Evolutionary conservation across 2,113 vertebrate genomes (phyloP), one percentile per base, ranked within the genome.

Genomic region (Epinephelus fuscoguttatus): DNA sequence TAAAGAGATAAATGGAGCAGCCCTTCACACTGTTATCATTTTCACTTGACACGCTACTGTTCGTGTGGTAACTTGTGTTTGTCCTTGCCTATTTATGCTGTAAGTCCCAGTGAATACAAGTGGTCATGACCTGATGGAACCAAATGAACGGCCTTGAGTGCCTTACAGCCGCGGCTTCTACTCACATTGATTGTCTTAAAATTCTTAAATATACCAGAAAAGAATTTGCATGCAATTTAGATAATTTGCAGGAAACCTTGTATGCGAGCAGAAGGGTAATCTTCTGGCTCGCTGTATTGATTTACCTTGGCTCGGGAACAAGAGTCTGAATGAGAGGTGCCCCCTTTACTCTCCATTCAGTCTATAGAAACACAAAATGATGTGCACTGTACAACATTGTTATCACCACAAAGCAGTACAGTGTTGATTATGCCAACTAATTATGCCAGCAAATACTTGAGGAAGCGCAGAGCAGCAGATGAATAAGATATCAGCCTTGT

Each of bases 351-450:
- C 45, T 86, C 45, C 59, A 78, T 84, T 87, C 77, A 74, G n/a
- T 64, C 45, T 49, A 42, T 5, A 42, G 71, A 55, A 64, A 69
- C 50, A 63, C 62, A 75, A 84, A 83, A 77, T n/a, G 49, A 77
- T 79, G 69, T 60, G 53, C 66, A 84, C 70, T 62, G 73, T 78
- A 77, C 55, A 53, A 80, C 84, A 69, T 59, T 78, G 85, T 89
- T 89, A 93, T 91, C 79, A 40, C 49, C 77, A 89, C 81, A 84
- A 84, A 86, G 87, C 87, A 59, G 61, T 61, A 72, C 85, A 60
- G 81, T 67, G 88, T 80, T 89, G 89, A 94, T 92, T 91, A 90
- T 81, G 85, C 79, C 80, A 70, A 82, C 84, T 93, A 91, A 94
- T 93, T 92, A 92, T 78, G 21, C 13, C 82, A 61, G 87, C 70